Evolutionary conservation across 2,797 vertebrate genomes (phyloP).

Genomic region (Enteromius treurensis): DNA sequence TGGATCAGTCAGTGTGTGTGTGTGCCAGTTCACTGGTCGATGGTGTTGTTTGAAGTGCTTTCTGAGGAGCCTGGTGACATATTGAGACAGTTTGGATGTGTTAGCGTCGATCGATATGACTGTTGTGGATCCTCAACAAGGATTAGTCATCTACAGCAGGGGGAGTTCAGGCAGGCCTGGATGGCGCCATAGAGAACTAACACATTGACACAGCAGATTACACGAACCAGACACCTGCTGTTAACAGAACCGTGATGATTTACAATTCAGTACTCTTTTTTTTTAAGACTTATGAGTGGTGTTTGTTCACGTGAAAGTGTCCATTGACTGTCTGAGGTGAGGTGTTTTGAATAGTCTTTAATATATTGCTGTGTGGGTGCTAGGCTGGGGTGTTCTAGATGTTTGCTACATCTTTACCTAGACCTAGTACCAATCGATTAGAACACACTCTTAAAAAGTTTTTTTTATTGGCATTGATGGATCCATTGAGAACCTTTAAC

Average conservation of each 20-base stretch:
- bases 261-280: neutral
- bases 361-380: neutral
- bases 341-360: neutral
- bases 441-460: neutral
- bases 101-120: slow-evolving; percentile 48
- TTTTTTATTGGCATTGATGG: neutral
- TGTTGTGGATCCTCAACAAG: slow-evolving; percentile 41
- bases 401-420: neutral
- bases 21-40: slow-evolving; percentile 70
- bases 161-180: slow-evolving; percentile 14
- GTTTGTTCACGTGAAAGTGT: neutral
- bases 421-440: neutral
- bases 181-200: slow-evolving; percentile 14
- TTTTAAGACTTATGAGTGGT: neutral
- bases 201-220: slow-evolving; percentile 44
- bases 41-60: slow-evolving; percentile 74
- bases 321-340: slow-evolving; percentile 4
- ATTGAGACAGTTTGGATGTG: slow-evolving; percentile 61
- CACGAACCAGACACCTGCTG: slow-evolving; percentile 30
- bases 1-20: slow-evolving; percentile 35
- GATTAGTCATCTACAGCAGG: slow-evolving; percentile 43
- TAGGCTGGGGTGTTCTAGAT: neutral
- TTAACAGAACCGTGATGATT: slow-evolving; percentile 9
- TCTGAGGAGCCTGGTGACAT: slow-evolving; percentile 74
- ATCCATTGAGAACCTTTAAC: neutral